Evolutionary conservation across 2,888 invertebrate species (phyloP).

Genomic region (Anaspis maculata): DNA sequence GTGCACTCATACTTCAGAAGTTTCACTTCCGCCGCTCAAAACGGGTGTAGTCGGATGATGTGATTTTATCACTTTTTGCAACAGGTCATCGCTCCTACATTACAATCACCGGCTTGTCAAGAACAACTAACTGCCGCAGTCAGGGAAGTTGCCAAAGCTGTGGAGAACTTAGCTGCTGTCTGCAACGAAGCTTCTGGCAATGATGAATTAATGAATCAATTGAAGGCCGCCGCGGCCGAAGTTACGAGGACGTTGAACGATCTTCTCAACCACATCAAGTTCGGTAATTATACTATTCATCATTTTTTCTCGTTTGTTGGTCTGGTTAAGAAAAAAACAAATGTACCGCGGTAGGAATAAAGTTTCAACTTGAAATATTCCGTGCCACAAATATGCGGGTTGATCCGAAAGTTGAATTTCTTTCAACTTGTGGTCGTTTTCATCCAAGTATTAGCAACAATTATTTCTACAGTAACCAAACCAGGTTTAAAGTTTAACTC

Average conservation of each 20-base stretch:
- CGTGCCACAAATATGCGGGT: no score
- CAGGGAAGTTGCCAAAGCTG: conserved; percentile 85
- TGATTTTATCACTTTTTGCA: no score
- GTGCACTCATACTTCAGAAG: no score
- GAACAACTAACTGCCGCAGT: conserved; percentile 89
- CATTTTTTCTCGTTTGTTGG: not conserved
- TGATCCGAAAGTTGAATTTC: no score
- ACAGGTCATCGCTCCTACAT: conserved; percentile 81
- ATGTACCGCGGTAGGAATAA: no score
- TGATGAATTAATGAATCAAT: conserved; percentile 59
- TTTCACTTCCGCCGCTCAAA: no score
- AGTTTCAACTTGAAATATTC: no score
- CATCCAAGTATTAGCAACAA: no score
- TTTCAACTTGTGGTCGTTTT: no score
- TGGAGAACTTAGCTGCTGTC: conserved; percentile 78
- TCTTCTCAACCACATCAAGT: conserved; percentile 81
- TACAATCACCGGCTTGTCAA: conserved; percentile 74
- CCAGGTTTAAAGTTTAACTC: no score
- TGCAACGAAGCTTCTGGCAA: conserved; percentile 68
- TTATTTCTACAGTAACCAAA: no score
- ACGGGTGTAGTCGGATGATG: no score
- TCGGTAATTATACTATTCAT: conserved; percentile 45
- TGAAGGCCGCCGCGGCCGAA: conserved; percentile 77
- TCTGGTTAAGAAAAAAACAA: conserved; percentile 2
- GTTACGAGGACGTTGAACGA: conserved; percentile 85